phyloP scores from a whole-genome alignment of 2,888 invertebrate species.

The Rhimphoctona megacephalus region DNA sequence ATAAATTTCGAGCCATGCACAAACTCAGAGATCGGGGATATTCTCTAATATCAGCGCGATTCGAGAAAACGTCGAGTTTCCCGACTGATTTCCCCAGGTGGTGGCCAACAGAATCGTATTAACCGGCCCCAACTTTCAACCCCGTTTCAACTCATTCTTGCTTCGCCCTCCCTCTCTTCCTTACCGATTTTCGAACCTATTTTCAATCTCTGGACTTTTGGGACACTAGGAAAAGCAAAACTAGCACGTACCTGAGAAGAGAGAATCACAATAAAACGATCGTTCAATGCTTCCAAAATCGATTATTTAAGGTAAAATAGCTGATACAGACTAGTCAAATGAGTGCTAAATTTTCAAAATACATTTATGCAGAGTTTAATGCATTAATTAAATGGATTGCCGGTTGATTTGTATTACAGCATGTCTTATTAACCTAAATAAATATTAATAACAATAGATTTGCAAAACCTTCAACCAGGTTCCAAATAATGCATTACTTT shows the following conservation, averaged over 20 bases:
- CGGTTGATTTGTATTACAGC: no score
- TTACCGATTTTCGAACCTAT: not conserved
- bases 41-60: not conserved
- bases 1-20: slow-evolving; percentile 1
- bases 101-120: slow-evolving; percentile 46
- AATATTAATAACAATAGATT: no score
- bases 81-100: slow-evolving; percentile 71
- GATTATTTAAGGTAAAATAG: no score
- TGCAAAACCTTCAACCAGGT: no score
- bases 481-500: no score
- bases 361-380: no score
- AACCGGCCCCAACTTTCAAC: slow-evolving; percentile 59
- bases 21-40: not conserved
- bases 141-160: slow-evolving; percentile 14
- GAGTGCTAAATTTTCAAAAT: no score
- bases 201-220: not conserved
- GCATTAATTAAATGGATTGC: no score
- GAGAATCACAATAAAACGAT: not conserved
- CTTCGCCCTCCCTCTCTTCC: slow-evolving; percentile 15
- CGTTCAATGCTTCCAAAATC: not conserved
- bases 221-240: not conserved
- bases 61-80: slow-evolving; percentile 58
- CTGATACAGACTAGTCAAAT: no score
- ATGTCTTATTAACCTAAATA: no score
- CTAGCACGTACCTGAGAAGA: not conserved